Evolutionary conservation across 1,140 invertebrate species (phyloP), one percentile per base, ranked within the genome.

Genomic region (Caenorhabditis remanei): DNA sequence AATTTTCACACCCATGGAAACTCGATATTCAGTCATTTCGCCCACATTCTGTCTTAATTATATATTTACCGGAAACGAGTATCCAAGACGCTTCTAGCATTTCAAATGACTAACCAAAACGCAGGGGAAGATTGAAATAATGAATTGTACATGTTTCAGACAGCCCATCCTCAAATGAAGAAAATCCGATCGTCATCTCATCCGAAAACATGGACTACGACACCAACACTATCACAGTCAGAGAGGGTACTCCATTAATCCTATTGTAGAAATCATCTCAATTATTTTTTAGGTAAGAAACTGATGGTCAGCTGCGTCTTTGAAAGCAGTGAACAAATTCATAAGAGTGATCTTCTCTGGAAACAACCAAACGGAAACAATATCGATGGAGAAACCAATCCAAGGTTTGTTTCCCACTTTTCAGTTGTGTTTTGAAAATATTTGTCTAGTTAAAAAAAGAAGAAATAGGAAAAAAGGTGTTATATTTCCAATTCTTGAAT

Each of bases 141-240:
- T 53, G 1, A 50, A 43, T 1, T 46, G n/a, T 24, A 24, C 32
- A 32, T 21, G 24, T 50, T 79, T 79, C 71, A 79, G 71, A 79
- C 24, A 32, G 46, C 8, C 71, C 71, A 50, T 53, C 71, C 0
- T 79, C 71, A n/a, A 53, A 84, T 14, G 83, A 84, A 16, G 53
- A 58, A 9, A 85, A 79, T 48, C 85, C 85, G n/a, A 63, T 85
- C 2, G 85, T 71, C 24, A 46, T 85, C 13, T 65, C 63, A 75
- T 85, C 65, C 3, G 63, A 61, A 8, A 7, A 43, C 32, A 85
- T 85, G 85, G 85, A 85, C 50, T 85, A 85, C 67, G 85, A 85
- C 13, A 85, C 53, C 19, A 85, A 85, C 13, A 75, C 85, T 8
- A 79, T 85, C 19, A 85, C 67, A 41, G 46, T 85, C n/a, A 11